Conservation (phyloP, 2,888 invertebrate species). For the Pteria penguin region DNA sequence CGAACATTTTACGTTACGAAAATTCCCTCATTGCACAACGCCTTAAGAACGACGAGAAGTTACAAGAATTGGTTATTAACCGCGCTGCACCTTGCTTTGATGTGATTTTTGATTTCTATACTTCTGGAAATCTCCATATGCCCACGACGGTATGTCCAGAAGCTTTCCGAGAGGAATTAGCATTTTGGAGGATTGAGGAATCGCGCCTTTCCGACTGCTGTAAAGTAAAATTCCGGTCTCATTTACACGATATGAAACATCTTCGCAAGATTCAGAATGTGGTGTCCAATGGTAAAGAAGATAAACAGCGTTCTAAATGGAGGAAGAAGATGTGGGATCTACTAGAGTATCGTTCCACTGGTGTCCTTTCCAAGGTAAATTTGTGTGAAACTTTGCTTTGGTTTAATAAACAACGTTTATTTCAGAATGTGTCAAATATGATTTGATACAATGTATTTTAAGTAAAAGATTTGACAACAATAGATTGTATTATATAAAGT, state of each 20-base stretch:
- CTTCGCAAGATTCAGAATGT: too few species aligned
- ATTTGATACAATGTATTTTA: too few species aligned
- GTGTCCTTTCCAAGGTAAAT: too few species aligned
- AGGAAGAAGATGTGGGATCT: too few species aligned
- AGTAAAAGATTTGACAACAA: too few species aligned
- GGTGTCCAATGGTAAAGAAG: too few species aligned
- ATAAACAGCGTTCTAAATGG: too few species aligned
- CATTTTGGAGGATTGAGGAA: background rate
- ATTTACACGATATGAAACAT: background rate
- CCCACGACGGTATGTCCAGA: background rate
- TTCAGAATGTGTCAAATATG: too few species aligned
- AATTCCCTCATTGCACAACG: background rate
- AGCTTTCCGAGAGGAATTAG: background rate
- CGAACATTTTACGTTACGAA: background rate
- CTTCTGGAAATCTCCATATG: background rate
- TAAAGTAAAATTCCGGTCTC: background rate
- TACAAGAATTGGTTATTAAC: background rate
- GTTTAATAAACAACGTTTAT: too few species aligned
- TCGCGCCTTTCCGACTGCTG: background rate
- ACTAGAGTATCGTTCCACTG: too few species aligned
- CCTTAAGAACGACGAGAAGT: background rate
- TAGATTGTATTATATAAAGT: too few species aligned
- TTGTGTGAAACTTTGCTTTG: too few species aligned
- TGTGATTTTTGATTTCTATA: background rate
- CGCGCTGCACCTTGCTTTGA: background rate